These are phyloP conservation scores for Lerista edwardsae DNA, from an alignment of 2,797 vertebrate genomes.

Conservation along the genomic window DNA sequence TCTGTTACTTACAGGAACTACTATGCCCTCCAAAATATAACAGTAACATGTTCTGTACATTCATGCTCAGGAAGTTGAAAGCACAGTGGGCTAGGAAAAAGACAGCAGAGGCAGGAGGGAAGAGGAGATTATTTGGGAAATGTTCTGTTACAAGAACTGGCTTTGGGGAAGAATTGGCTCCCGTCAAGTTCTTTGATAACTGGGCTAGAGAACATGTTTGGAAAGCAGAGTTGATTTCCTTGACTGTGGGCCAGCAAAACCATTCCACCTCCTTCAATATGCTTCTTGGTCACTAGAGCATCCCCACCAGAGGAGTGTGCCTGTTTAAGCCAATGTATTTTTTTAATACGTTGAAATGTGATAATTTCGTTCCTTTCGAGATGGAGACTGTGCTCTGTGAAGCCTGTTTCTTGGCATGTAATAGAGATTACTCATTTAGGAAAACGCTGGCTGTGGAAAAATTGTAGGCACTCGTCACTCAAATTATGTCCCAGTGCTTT, in stretches of 20 bases:
- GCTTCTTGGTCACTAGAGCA: constrained; percentile 51
- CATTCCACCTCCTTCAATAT: constrained; percentile 40
- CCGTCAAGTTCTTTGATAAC: neutral
- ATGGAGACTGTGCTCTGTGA: constrained; percentile 63
- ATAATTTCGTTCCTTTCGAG: constrained; percentile 42
- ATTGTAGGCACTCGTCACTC: constrained; percentile 46
- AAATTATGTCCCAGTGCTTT: constrained; percentile 64
- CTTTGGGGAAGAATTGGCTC: neutral
- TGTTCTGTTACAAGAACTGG: neutral
- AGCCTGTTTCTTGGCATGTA: constrained; percentile 67
- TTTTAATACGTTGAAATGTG: constrained; percentile 58
- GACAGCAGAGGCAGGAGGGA: neutral
- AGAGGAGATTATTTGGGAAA: too few relatives aligned
- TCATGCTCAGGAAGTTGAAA: too few relatives aligned
- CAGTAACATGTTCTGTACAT: too few relatives aligned
- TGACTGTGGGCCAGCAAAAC: constrained; percentile 28
- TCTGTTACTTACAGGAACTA: too few relatives aligned
- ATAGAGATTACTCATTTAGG: constrained; percentile 62
- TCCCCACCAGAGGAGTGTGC: constrained; percentile 55
- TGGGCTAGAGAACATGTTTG: neutral
- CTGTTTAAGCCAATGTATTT: constrained; percentile 62
- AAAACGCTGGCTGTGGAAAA: constrained; percentile 67
- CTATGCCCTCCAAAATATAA: too few relatives aligned
- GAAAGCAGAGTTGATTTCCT: too few relatives aligned
- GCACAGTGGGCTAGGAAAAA: too few relatives aligned